Conservation (phyloP, 1,140 invertebrate species). For the Eriosoma lanigerum region DNA sequence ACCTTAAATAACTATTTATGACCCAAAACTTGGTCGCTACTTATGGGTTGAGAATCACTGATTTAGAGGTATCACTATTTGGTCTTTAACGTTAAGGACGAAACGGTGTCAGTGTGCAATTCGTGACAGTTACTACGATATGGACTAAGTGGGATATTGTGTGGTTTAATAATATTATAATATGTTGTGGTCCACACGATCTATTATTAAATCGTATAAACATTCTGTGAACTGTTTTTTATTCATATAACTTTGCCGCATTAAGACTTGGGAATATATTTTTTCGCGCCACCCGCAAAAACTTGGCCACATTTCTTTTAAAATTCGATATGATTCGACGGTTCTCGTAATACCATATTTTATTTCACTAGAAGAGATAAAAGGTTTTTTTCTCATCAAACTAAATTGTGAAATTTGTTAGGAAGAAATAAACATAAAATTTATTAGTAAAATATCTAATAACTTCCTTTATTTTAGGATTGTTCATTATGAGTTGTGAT, state of each 20-base stretch:
- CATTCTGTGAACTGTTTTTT: constrained; percentile 11
- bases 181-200: neutral
- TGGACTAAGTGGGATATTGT: neutral
- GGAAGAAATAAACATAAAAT: neutral
- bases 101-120: constrained; percentile 10
- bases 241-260: neutral
- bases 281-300: neutral
- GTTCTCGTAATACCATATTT: neutral
- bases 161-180: neutral
- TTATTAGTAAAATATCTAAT: no score
- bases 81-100: neutral
- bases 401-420: no score
- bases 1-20: no score
- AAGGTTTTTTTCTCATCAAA: neutral
- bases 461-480: no score
- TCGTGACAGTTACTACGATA: neutral
- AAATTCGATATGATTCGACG: neutral
- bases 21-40: no score
- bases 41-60: no score
- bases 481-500: no score
- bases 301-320: constrained; percentile 17
- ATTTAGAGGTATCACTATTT: no score
- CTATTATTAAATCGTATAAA: constrained; percentile 42
- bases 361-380: neutral
- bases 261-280: constrained; percentile 6